phyloP scores from a whole-genome alignment of 2,113 vertebrate genomes.

The Cavia aperea region DNA sequence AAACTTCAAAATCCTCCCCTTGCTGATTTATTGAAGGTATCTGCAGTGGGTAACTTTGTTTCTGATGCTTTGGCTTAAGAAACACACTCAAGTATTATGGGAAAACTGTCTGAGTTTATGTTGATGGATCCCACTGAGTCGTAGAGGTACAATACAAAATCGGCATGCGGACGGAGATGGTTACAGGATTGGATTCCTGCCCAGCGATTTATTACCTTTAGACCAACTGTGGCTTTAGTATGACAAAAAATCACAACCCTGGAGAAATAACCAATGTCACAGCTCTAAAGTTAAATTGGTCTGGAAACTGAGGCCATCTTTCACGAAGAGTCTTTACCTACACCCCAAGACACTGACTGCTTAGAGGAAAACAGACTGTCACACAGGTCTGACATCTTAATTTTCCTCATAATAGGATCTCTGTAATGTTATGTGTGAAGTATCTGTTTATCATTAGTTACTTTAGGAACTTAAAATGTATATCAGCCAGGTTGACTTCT shows the following conservation, averaged over 20 bases:
- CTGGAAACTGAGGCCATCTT: slow-evolving; percentile 7
- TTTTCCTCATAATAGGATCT: neutral
- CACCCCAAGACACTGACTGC: neutral
- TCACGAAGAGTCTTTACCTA: neutral
- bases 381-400: neutral
- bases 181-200: slow-evolving; percentile 54
- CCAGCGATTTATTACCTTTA: slow-evolving; percentile 51
- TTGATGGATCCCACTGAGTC: slow-evolving; percentile 20
- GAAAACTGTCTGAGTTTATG: neutral
- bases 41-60: neutral
- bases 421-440: neutral
- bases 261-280: slow-evolving; percentile 30
- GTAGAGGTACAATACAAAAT: neutral
- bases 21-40: neutral
- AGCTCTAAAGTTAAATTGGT: slow-evolving; percentile 42
- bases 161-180: slow-evolving; percentile 23
- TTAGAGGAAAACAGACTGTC: neutral
- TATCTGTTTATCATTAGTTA: neutral
- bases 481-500: neutral
- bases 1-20: neutral
- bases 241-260: slow-evolving; percentile 19
- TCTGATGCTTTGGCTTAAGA: neutral
- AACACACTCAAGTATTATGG: neutral
- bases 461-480: neutral
- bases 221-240: neutral